phyloP scores from a whole-genome alignment of 2,888 invertebrate genomes.

The Ormia ochracea region DNA sequence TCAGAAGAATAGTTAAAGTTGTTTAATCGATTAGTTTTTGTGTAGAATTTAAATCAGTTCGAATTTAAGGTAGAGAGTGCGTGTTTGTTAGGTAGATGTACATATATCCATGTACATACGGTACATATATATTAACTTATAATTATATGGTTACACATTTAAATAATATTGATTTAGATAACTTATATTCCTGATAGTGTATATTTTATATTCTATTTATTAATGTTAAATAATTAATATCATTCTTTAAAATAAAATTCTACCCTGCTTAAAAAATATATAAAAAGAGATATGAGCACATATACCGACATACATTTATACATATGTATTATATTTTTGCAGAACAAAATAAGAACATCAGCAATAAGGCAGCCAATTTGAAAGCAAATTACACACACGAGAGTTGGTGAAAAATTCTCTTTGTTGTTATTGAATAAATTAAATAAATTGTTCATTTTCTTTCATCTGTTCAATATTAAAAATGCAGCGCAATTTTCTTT shows the following conservation, averaged over 20 bases:
- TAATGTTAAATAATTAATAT: neutral
- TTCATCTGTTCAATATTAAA: conserved; percentile 38
- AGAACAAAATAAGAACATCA: conserved; percentile 42
- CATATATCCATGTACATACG: no score
- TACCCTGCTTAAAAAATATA: conserved; percentile 30
- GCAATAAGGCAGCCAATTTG: conserved; percentile 17
- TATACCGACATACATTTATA: no score
- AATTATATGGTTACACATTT: no score
- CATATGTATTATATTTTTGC: conserved; percentile 20
- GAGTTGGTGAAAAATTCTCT: conserved; percentile 35
- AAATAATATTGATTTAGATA: no score
- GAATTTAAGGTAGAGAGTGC: no score
- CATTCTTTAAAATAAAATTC: conserved; percentile 1
- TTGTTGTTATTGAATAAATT: conserved; percentile 41
- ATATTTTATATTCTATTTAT: neutral
- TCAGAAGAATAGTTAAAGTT: no score
- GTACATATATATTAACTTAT: no score
- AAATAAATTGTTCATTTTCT: conserved; percentile 37
- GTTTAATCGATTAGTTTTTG: no score
- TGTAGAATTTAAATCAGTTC: no score
- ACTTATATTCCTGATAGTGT: no score
- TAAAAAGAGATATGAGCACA: no score
- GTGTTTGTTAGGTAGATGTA: no score
- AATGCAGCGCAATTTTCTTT: conserved; percentile 54
- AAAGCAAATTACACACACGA: conserved; percentile 37